These are phyloP conservation scores for Semicossyphus pulcher DNA, from an alignment of 2,113 vertebrate genomes.

Conservation along the genomic window DNA sequence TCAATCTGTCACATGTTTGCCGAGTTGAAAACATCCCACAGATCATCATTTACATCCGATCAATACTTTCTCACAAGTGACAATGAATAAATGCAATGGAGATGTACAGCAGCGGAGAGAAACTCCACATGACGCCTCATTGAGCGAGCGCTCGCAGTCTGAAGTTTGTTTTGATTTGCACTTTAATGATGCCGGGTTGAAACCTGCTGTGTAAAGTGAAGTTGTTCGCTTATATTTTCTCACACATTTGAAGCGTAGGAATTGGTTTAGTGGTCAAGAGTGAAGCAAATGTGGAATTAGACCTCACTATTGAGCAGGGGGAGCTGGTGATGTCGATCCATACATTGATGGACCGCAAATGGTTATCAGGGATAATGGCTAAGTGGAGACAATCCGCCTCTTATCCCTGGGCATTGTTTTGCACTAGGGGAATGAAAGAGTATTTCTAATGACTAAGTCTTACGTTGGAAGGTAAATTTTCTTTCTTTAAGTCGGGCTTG, in stretches of 20 bases:
- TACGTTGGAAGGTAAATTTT: constrained; percentile 19
- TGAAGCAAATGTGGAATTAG: constrained; percentile 36
- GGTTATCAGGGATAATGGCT: constrained; percentile 43
- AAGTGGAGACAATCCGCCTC: constrained; percentile 26
- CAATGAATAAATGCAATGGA: constrained; percentile 34
- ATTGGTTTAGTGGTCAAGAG: constrained; percentile 44
- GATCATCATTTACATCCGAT: constrained; percentile 54
- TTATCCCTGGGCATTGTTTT: constrained; percentile 24
- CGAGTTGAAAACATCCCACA: constrained; percentile 33
- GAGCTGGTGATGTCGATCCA: constrained; percentile 29
- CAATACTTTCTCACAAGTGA: constrained; percentile 36
- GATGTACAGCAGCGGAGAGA: constrained; percentile 18
- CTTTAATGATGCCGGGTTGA: neutral
- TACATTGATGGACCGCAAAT: constrained; percentile 41
- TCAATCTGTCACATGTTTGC: constrained; percentile 32
- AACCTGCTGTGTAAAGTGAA: neutral
- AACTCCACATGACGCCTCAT: constrained; percentile 26
- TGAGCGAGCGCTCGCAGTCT: neutral
- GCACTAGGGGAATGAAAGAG: constrained; percentile 10
- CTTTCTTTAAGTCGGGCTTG: constrained; percentile 7
- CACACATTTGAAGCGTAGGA: neutral
- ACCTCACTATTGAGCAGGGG: constrained; percentile 32
- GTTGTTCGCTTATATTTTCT: constrained; percentile 5
- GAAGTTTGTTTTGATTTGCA: neutral
- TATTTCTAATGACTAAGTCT: constrained; percentile 24